A percentile compares a stretch with the other conserved stretches of the same genome.
phyloP scores from a whole-genome alignment of 1,140 invertebrate genomes.

The Araneus ventricosus region DNA sequence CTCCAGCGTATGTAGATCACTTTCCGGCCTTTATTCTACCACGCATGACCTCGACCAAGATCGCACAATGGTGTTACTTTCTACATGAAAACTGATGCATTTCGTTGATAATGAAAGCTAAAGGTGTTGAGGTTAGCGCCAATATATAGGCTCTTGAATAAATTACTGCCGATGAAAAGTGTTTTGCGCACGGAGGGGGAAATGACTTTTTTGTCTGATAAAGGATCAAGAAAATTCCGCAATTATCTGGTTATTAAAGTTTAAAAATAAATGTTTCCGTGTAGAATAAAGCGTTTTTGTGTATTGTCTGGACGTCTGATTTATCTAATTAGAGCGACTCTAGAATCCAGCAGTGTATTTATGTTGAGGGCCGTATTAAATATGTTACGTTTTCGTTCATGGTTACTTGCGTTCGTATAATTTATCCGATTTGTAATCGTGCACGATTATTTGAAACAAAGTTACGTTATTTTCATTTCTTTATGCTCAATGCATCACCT shows the following conservation, averaged over 20 bases:
- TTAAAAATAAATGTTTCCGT: conserved; percentile 38
- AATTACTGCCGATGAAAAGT: conserved; percentile 2
- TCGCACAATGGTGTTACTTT: conserved; percentile 40
- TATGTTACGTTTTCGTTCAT: not conserved
- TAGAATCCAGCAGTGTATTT: not conserved
- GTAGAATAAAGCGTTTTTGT: not conserved
- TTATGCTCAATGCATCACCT: too few species aligned
- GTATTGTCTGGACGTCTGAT: not conserved
- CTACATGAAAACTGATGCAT: conserved; percentile 33
- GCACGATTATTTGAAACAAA: too few species aligned
- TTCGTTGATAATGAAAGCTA: not conserved
- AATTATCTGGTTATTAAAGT: conserved; percentile 27
- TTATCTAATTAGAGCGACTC: conserved; percentile 2
- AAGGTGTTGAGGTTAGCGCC: conserved; percentile 30
- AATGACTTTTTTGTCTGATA: not conserved
- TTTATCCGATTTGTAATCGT: too few species aligned
- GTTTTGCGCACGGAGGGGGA: not conserved
- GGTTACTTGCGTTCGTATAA: too few species aligned
- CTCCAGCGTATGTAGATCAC: not conserved
- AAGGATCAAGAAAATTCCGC: not conserved
- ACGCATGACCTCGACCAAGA: conserved; percentile 28
- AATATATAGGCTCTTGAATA: conserved; percentile 19
- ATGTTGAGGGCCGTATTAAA: not conserved
- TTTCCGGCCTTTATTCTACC: not conserved
- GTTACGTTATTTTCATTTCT: too few species aligned